These are phyloP conservation scores for Stichopus horrens DNA, from an alignment of 53 echinoderm and acorn worm genomes.

Conservation along the genomic window DNA sequence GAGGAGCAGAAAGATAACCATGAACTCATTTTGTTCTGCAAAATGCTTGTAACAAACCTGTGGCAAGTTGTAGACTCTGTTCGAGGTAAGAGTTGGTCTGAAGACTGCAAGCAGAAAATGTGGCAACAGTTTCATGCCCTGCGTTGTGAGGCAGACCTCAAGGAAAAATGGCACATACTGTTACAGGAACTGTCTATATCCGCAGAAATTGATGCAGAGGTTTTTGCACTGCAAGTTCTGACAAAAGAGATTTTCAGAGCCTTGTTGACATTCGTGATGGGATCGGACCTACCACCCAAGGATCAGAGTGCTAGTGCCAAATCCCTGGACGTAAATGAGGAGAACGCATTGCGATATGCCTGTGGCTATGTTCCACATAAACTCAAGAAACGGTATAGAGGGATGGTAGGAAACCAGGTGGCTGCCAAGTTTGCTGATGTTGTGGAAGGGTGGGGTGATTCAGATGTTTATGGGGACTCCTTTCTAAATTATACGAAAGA, in stretches of 20 bases:
- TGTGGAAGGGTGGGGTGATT: neutral
- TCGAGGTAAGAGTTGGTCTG: neutral
- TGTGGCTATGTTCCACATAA: slow-evolving; percentile 3
- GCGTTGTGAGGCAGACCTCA: neutral
- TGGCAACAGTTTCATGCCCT: neutral
- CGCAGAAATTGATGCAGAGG: neutral
- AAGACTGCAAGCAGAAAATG: slow-evolving; percentile 2
- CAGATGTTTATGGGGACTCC: slow-evolving; percentile 9
- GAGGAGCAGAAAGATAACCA: no score
- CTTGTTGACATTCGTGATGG: neutral
- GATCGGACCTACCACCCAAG: neutral
- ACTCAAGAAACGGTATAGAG: neutral
- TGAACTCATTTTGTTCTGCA: no score
- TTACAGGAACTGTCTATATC: neutral
- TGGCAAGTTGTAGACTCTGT: neutral
- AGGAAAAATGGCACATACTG: neutral
- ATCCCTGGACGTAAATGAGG: neutral
- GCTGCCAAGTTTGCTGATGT: slow-evolving; percentile 6
- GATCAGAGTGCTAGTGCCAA: neutral
- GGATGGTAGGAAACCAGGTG: neutral
- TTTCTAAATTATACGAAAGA: slow-evolving; percentile 12
- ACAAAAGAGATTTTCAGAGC: neutral
- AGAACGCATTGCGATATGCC: neutral
- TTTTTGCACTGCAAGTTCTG: neutral
- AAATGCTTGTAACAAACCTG: no score